Conservation (phyloP, 2,888 invertebrate genomes). For the Anticlea derivata region DNA sequence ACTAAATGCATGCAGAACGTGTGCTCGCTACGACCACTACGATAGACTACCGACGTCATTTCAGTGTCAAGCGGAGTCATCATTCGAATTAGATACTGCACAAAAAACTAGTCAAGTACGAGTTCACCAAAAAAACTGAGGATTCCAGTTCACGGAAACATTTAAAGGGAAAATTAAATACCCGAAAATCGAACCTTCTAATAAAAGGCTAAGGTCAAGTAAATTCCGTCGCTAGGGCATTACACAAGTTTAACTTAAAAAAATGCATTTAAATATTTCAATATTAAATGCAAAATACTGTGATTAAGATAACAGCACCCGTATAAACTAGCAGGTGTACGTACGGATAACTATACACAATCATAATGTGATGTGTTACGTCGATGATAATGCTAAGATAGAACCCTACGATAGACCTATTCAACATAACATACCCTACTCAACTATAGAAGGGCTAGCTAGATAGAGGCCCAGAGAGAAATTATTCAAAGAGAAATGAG, state of each 20-base stretch:
- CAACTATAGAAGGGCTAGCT: no score
- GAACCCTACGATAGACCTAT: no score
- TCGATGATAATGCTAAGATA: neutral
- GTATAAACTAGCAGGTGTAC: neutral
- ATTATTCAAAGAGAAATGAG: no score
- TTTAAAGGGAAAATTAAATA: neutral
- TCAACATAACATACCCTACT: no score
- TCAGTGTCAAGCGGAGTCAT: constrained; percentile 26
- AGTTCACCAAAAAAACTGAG: constrained; percentile 14
- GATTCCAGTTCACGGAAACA: constrained; percentile 8
- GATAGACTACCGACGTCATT: constrained; percentile 23
- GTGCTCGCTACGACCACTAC: constrained; percentile 12
- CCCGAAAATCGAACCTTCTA: neutral
- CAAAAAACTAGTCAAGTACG: constrained; percentile 33
- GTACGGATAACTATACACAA: neutral
- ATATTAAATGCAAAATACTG: neutral
- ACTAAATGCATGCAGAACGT: constrained; percentile 13
- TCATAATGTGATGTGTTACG: no score
- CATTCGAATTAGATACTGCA: constrained; percentile 28
- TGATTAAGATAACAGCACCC: neutral
- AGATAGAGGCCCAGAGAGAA: no score
- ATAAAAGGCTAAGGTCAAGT: constrained; percentile 1
- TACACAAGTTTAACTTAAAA: neutral
- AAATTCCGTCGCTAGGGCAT: neutral
- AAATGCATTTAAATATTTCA: neutral